A percentile compares a stretch with the other conserved stretches of the same genome.
These are phyloP conservation scores for Mobula hypostoma DNA, from an alignment of 2,113 vertebrate species.

Conservation along the genomic window DNA sequence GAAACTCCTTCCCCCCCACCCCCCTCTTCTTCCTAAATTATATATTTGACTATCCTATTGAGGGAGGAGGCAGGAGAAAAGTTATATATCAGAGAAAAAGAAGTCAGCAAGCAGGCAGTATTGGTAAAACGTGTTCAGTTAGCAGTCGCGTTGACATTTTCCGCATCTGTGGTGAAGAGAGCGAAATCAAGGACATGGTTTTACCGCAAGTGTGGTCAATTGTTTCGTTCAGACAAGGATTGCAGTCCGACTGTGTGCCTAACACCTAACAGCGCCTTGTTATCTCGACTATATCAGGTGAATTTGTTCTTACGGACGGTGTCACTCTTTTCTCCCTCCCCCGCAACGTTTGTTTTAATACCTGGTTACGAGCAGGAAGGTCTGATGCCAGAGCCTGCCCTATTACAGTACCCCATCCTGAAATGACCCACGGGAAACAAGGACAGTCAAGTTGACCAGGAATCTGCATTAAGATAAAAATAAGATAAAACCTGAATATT, in stretches of 20 bases:
- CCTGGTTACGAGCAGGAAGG: neutral
- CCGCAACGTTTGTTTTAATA: neutral
- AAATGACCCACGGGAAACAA: neutral
- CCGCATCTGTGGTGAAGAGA: neutral
- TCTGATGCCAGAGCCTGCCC: neutral
- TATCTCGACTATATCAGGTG: conserved; percentile 74
- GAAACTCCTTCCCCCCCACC: neutral
- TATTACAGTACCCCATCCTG: neutral
- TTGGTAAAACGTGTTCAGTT: conserved; percentile 19
- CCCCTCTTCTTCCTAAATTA: neutral
- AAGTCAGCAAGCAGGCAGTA: conserved; percentile 18
- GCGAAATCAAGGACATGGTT: neutral
- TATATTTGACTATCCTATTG: conserved; percentile 7
- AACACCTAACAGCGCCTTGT: conserved; percentile 92
- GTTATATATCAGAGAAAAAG: neutral
- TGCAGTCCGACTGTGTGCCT: conserved; percentile 89
- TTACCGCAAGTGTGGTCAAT: neutral
- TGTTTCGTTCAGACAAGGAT: conserved; percentile 53
- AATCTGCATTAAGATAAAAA: neutral
- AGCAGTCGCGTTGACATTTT: neutral
- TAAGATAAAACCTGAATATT: neutral
- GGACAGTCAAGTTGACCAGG: neutral
- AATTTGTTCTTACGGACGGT: conserved; percentile 65
- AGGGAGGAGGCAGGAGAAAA: neutral
- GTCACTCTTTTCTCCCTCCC: conserved; percentile 43